phyloP scores from a whole-genome alignment of 2,888 invertebrate genomes.

The Xestia rhomboidea region DNA sequence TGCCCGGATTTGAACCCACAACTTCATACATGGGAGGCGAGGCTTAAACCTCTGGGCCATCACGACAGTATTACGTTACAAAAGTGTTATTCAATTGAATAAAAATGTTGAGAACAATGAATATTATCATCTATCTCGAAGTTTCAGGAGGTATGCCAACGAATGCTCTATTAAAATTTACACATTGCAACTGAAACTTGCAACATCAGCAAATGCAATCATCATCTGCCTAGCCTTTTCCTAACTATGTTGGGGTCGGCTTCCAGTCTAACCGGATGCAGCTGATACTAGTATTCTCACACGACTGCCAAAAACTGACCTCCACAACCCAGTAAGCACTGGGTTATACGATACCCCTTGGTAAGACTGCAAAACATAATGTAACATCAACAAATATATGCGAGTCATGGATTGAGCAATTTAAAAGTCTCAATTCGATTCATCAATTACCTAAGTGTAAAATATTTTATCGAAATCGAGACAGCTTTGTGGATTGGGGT shows the following conservation, averaged over 20 bases:
- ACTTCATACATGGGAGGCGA: too few relatives aligned
- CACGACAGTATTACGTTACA: not conserved
- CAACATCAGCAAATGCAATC: not conserved
- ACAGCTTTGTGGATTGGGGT: slow-evolving; percentile 1
- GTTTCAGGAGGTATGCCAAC: not conserved
- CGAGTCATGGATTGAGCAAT: not conserved
- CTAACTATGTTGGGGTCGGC: too few relatives aligned
- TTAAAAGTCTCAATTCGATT: slow-evolving; percentile 9
- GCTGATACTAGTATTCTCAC: too few relatives aligned
- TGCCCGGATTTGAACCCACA: too few relatives aligned
- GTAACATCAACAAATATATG: not conserved
- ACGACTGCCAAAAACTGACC: too few relatives aligned
- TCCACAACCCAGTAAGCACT: too few relatives aligned
- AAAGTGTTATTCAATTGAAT: not conserved
- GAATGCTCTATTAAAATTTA: not conserved
- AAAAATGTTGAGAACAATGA: not conserved
- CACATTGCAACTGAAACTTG: not conserved
- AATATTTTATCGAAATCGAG: slow-evolving; percentile 4
- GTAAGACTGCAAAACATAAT: too few relatives aligned
- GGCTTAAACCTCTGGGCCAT: too few relatives aligned
- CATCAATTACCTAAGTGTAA: slow-evolving; percentile 4
- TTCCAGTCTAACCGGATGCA: too few relatives aligned
- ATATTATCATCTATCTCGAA: not conserved
- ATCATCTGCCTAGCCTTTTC: too few relatives aligned
- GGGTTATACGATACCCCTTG: too few relatives aligned